Evolutionary conservation across 2,888 invertebrate species (phyloP).

Genomic region (Aspidiotus rigidus): DNA sequence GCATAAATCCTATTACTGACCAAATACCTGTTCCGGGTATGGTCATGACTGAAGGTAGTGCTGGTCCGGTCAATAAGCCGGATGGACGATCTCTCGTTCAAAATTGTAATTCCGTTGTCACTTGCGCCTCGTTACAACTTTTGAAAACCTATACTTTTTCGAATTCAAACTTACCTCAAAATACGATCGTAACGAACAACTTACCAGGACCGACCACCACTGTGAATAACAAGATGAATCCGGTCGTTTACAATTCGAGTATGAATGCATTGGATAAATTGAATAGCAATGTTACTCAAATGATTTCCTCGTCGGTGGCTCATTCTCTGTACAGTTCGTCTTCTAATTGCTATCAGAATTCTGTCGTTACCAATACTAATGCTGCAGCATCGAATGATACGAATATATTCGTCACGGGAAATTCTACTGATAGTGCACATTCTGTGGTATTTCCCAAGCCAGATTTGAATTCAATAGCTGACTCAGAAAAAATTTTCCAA

Average conservation of each 20-base stretch:
- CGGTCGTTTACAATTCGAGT: background rate
- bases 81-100: background rate
- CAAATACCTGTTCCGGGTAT: background rate
- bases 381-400: constrained; percentile 16
- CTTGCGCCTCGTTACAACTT: constrained; percentile 10
- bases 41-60: background rate
- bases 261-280: background rate
- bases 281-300: background rate
- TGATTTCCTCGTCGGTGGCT: background rate
- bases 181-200: background rate
- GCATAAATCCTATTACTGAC: background rate
- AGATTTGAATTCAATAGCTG: background rate
- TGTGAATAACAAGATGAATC: constrained; percentile 2
- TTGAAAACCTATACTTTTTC: constrained; percentile 21
- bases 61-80: background rate
- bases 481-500: background rate
- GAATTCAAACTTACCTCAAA: background rate
- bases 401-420: background rate
- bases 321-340: background rate
- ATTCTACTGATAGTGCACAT: background rate
- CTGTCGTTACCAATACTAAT: constrained; percentile 29
- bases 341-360: constrained; percentile 15
- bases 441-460: constrained; percentile 6
- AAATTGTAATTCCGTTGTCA: background rate
- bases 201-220: background rate